phyloP scores from a whole-genome alignment of 2,888 invertebrate genomes.

The Phoenoteleia sp. region DNA sequence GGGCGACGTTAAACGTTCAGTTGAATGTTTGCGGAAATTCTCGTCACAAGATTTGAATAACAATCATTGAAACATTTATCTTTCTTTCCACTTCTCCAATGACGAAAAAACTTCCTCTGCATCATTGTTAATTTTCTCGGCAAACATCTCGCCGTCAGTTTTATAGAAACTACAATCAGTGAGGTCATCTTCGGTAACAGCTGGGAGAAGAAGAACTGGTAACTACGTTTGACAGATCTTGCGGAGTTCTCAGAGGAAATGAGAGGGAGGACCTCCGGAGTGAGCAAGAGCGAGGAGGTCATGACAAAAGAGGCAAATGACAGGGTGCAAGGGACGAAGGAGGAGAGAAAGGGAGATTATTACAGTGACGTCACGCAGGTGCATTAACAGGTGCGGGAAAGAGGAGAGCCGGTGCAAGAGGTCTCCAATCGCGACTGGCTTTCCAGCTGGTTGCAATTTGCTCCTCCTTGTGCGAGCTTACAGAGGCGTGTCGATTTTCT shows the following conservation, averaged over 20 bases:
- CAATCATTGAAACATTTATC: not conserved
- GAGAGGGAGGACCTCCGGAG: not conserved
- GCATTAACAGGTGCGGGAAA: slow-evolving; percentile 80
- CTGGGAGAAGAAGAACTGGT: not conserved
- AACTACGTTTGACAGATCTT: not conserved
- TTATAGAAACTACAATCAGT: not conserved
- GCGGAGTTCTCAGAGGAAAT: not conserved
- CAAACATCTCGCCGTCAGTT: not conserved
- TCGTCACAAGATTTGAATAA: too few relatives aligned
- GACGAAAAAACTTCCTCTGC: not conserved
- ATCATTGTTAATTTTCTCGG: not conserved
- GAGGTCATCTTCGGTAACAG: not conserved
- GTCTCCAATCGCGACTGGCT: slow-evolving; percentile 84
- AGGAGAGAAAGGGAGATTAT: slow-evolving; percentile 75
- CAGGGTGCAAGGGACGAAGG: slow-evolving; percentile 10
- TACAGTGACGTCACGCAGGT: slow-evolving; percentile 83
- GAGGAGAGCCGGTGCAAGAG: slow-evolving; percentile 81
- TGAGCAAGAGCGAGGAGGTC: not conserved
- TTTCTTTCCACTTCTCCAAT: not conserved
- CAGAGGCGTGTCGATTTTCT: slow-evolving; percentile 83
- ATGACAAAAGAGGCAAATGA: slow-evolving; percentile 8
- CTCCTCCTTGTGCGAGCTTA: slow-evolving; percentile 84
- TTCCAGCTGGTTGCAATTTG: slow-evolving; percentile 79
- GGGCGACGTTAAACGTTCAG: too few relatives aligned
- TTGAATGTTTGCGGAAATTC: too few relatives aligned